Base-by-base conservation (phyloP, 2,113 vertebrate genomes). In the Cavia porcellus region DNA sequence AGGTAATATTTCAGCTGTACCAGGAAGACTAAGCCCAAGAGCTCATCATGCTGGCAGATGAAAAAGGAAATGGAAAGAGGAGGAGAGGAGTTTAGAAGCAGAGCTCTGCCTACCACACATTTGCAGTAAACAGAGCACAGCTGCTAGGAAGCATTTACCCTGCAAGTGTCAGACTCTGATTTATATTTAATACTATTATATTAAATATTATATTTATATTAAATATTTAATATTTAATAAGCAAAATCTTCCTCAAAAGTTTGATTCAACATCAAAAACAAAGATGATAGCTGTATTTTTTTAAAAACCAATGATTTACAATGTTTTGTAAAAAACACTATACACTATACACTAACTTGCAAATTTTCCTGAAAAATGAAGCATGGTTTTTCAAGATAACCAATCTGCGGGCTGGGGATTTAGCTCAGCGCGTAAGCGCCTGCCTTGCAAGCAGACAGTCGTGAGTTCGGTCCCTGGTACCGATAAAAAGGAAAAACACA, bases 301-400 rank as follows among this genome's bases (percentile, higher is more conserved):
- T 81, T 70, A 57, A 55, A 20, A 47, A 30, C 66, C n/a, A 94
- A 0, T 80, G 62, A 8, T 59, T 90, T 61, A 50, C 25, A 62
- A 62, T n/a, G 17, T 70, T 70, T 70, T 70, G 7, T 38, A n/a
- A 47, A 50, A 86, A 11, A 70, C 42, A 92, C 11, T 28, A 47
- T 25, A 45, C 72, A 42, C 38, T 24, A 80, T n/a, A 81, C 1
- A 83, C 42, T 85, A 81, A 90, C 35, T 90, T 64, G 15, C 30
- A 94, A 89, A 92, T 93, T 92, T 89, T 66, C 42, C 95, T 85
- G 15, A 89, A 86, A 94, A 89, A 7, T 35, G 72, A 90, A 82
- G 13, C 20, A 86, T 25, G 2, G 28, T 82, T 80, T 61, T 8
- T 93, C 55, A 86, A 95, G 92, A 90, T 83, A 83, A 17, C 14